Conservation (phyloP, 2,113 vertebrate species). For the Nothocercus nigrocapillus region DNA sequence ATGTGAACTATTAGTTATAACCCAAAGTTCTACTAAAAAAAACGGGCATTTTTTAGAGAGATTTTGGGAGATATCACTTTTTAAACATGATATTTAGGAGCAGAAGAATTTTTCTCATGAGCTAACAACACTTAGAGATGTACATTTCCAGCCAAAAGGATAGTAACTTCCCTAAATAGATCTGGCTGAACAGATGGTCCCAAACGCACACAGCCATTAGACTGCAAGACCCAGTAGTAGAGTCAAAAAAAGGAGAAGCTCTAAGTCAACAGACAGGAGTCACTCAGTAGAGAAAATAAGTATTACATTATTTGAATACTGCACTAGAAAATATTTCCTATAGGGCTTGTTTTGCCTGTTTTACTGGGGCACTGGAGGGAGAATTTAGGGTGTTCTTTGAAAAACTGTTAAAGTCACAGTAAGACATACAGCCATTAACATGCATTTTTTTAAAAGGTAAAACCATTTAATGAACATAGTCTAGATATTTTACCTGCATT, state of each 20-base stretch:
- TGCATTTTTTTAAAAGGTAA: conserved; percentile 24
- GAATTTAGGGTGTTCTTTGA: background rate
- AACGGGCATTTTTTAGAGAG: background rate
- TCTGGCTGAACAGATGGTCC: background rate
- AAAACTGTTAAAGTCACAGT: conserved; percentile 11
- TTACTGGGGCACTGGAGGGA: background rate
- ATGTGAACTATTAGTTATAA: background rate
- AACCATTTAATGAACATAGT: background rate
- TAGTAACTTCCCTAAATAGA: background rate
- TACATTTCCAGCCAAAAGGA: background rate
- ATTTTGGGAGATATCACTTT: background rate
- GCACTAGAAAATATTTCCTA: background rate
- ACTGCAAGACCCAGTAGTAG: background rate
- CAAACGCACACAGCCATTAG: background rate
- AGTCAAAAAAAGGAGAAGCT: background rate
- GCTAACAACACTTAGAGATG: background rate
- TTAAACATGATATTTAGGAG: background rate
- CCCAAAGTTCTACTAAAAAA: background rate
- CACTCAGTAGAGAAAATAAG: background rate
- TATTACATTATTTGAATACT: background rate
- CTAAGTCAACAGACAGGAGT: background rate
- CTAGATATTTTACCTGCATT: conserved; percentile 54
- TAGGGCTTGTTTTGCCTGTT: background rate
- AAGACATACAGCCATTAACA: conserved; percentile 47
- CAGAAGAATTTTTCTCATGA: background rate